phyloP scores from a whole-genome alignment of 2,113 vertebrate genomes.

The Sander vitreus region DNA sequence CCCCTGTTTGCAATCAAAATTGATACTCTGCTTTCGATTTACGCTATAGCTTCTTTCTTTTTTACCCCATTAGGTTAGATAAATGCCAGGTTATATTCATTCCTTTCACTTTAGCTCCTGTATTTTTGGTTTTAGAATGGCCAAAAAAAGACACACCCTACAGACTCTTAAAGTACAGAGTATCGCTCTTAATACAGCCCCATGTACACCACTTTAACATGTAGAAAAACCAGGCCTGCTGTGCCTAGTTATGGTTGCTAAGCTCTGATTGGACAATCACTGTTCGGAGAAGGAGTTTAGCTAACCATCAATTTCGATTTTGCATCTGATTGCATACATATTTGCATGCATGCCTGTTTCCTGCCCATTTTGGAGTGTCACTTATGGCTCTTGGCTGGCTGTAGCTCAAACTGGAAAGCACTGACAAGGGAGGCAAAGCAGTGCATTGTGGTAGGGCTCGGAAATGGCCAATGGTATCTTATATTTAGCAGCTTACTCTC shows the following conservation, averaged over 20 bases:
- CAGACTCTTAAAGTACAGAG: background rate
- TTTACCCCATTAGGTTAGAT: too few relatives aligned
- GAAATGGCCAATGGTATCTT: slow-evolving; percentile 11
- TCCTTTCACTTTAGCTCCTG: too few relatives aligned
- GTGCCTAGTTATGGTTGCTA: background rate
- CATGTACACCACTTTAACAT: background rate
- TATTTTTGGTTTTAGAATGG: background rate
- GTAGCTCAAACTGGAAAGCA: background rate
- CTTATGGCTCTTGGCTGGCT: slow-evolving; percentile 1
- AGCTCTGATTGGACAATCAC: too few relatives aligned
- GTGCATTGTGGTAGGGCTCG: slow-evolving; percentile 19
- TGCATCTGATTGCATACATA: background rate
- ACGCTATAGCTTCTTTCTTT: too few relatives aligned
- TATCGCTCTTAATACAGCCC: background rate
- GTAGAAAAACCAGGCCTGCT: background rate
- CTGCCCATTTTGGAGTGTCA: background rate
- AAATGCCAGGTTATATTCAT: too few relatives aligned
- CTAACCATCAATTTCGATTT: background rate
- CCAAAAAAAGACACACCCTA: background rate
- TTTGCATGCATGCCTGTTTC: background rate
- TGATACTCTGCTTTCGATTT: too few relatives aligned
- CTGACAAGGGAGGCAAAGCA: slow-evolving; percentile 15
- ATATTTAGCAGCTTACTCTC: slow-evolving; percentile 25
- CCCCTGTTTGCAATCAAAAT: too few relatives aligned
- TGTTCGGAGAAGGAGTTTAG: background rate